Conservation (phyloP, 2,888 invertebrate species). For the Athalia rosae region DNA sequence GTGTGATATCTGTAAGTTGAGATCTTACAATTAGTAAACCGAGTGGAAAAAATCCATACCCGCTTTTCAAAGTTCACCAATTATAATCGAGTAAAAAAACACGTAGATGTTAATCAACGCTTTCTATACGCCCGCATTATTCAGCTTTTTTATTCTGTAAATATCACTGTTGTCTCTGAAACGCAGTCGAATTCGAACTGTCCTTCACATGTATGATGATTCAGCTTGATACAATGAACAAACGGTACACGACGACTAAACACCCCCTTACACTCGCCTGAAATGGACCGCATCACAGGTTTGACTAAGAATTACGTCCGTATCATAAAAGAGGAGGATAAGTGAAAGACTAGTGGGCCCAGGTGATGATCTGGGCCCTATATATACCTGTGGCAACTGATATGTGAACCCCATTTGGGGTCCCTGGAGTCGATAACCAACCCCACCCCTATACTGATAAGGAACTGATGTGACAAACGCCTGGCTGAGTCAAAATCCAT, state of each 20-base stretch:
- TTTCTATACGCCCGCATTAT: background rate
- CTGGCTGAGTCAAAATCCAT: constrained; percentile 32
- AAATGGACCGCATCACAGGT: background rate
- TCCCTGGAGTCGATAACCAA: constrained; percentile 68
- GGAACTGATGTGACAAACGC: constrained; percentile 58
- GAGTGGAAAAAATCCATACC: constrained; percentile 17
- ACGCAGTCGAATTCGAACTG: constrained; percentile 12
- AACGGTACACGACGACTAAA: constrained; percentile 5
- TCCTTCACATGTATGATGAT: background rate
- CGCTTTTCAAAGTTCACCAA: constrained; percentile 12
- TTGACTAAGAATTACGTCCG: background rate
- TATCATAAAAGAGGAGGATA: constrained; percentile 33
- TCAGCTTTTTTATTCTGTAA: constrained; percentile 5
- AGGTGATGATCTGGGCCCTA: constrained; percentile 60
- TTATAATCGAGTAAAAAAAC: background rate
- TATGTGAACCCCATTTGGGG: constrained; percentile 68
- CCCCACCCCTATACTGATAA: constrained; percentile 71
- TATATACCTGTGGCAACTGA: constrained; percentile 67
- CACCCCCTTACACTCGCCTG: constrained; percentile 8
- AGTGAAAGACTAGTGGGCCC: constrained; percentile 66
- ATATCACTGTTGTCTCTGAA: background rate
- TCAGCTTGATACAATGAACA: background rate
- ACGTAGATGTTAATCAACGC: background rate
- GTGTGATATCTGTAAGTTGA: background rate
- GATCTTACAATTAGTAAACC: background rate